A percentile compares a stretch with the other conserved stretches of the same genome.
phyloP scores from a whole-genome alignment of 2,888 invertebrate species.

The Diabrotica balteata region DNA sequence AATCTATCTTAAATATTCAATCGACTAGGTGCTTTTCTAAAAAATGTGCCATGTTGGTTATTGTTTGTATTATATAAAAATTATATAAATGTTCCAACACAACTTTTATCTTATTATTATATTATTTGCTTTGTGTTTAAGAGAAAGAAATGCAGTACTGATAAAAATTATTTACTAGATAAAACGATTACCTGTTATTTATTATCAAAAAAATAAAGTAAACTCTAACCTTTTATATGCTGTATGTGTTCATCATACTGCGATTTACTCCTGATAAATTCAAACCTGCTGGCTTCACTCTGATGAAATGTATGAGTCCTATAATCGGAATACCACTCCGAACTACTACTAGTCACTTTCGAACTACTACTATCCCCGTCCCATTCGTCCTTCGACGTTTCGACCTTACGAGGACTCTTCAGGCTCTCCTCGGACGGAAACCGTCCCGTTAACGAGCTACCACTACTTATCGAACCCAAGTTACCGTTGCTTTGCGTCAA shows the following conservation, averaged over 20 bases:
- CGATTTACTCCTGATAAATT: slow-evolving; percentile 78
- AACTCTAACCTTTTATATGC: slow-evolving; percentile 78
- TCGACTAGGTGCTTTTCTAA: background rate
- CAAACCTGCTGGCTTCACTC: slow-evolving; percentile 71
- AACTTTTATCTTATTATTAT: no score
- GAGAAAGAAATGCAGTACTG: background rate
- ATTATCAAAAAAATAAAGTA: background rate
- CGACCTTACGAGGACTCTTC: slow-evolving; percentile 43
- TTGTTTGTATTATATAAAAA: background rate
- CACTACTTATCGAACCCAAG: slow-evolving; percentile 58
- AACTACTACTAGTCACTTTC: slow-evolving; percentile 56
- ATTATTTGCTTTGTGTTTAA: background rate
- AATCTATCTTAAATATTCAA: no score
- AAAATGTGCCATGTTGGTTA: slow-evolving; percentile 6
- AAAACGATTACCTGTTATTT: no score
- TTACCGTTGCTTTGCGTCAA: slow-evolving; percentile 63
- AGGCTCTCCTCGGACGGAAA: slow-evolving; percentile 66
- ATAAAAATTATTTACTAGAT: no score
- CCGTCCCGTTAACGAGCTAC: slow-evolving; percentile 61
- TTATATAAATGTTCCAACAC: no score
- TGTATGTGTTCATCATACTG: slow-evolving; percentile 88
- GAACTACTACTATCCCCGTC: slow-evolving; percentile 60
- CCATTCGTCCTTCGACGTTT: slow-evolving; percentile 54
- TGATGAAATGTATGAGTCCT: slow-evolving; percentile 68
- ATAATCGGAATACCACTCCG: slow-evolving; percentile 69